Percentiles rank a stretch among this genome's conserved stretches.
phyloP scores from a whole-genome alignment of 2,797 vertebrate species.

The Scarus forsteni region DNA sequence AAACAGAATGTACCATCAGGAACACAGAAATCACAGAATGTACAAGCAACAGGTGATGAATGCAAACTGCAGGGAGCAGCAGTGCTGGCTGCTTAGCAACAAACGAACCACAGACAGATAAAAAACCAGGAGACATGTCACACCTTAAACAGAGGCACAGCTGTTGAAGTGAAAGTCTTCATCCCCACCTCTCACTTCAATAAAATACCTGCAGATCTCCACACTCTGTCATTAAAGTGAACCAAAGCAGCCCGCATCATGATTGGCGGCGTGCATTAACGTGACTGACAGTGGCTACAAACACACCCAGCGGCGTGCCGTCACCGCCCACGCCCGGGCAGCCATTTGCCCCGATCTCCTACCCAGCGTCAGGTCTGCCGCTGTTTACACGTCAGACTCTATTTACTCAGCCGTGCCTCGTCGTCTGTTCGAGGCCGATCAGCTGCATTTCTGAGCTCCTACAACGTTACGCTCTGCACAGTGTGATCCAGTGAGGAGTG shows the following conservation, averaged over 20 bases:
- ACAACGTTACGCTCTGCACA: slow-evolving; percentile 4
- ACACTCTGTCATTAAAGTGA: slow-evolving; percentile 23
- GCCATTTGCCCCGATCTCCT: slow-evolving; percentile 60
- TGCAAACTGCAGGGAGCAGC: not conserved
- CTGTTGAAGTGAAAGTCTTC: slow-evolving; percentile 7
- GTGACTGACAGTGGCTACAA: slow-evolving; percentile 70
- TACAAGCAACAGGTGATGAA: not conserved
- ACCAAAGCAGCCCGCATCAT: slow-evolving; percentile 33
- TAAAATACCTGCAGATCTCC: slow-evolving; percentile 13
- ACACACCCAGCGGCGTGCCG: slow-evolving; percentile 65
- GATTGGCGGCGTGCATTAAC: slow-evolving; percentile 69
- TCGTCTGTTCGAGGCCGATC: slow-evolving; percentile 44
- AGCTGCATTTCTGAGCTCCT: slow-evolving; percentile 16
- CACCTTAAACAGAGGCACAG: slow-evolving; percentile 7
- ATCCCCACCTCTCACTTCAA: slow-evolving; percentile 16
- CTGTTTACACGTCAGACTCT: slow-evolving; percentile 62
- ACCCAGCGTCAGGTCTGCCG: slow-evolving; percentile 53
- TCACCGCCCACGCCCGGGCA: slow-evolving; percentile 54
- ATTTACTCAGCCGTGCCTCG: slow-evolving; percentile 57
- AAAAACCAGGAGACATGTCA: slow-evolving; percentile 6
- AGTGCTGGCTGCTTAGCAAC: not conserved
- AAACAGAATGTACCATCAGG: not conserved
- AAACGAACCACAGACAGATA: not conserved
- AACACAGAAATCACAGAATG: not conserved
- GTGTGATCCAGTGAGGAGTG: not conserved